Base-by-base conservation (phyloP, 2,113 vertebrate genomes). In the Tragelaphus scriptus region DNA sequence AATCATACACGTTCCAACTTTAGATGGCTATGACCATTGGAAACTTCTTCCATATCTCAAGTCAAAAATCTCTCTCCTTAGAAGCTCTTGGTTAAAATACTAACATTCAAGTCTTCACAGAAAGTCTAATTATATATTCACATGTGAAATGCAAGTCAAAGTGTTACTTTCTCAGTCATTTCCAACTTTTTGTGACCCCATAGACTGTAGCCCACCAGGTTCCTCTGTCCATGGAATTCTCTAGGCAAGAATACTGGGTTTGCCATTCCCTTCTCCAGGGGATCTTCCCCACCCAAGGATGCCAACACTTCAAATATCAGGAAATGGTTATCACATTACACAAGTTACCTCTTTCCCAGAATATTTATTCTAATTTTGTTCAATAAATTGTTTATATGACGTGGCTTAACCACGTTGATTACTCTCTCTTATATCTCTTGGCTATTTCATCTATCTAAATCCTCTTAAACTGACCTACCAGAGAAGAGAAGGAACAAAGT, bases 51-150 rank as follows among this genome's bases (percentile, higher is more conserved):
- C 15, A 19, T 84, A 86, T 85, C 19, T 71, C 89, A 11, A 93
- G 47, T 40, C 44, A 90, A 96, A 94, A 96, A 56, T 71, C 49
- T 94, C 14, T 77, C 68, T 93, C 36, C n/a, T 23, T 85, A 19
- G 2, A 97, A 93, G 10, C 63, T 61, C 77, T 92, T 85, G 13
- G 28, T 71, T 92, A 56, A 98, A 97, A 92, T 81, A 47, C 63
- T 84, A 94, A 82, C 30, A 13, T 19, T 85, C 11, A 36, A 68
- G n/a, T 85, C 58, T 81, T 88, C 51, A 49, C 40, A 85, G 36
- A 95, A 92, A 90, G 21, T 59, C n/a, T 81, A 77, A 85, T 96
- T 95, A 81, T 47, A 84, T 2, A 2, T 88, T 80, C 80, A 53
- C 49, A 40, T 75, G 68, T 75, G 68, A 40, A 75, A 75, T 40